Conservation (phyloP, 2,888 invertebrate species). For the Oscheius sp. region DNA sequence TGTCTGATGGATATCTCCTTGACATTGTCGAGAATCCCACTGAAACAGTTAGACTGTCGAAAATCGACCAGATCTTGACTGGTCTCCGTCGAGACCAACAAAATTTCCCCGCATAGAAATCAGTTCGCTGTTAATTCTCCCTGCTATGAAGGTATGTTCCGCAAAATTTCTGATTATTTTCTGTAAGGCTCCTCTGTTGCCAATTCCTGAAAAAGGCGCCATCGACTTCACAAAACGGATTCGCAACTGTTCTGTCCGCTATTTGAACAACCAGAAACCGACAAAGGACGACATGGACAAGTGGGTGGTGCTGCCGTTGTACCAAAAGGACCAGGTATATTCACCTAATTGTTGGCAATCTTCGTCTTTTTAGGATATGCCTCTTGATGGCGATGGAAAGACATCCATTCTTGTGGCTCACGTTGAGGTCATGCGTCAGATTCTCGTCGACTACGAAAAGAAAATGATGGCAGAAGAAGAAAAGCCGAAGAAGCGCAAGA, state of each 20-base stretch:
- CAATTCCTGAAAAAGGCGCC: conserved; percentile 17
- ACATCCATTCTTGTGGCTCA: conserved; percentile 23
- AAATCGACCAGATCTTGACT: no score
- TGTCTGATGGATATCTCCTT: no score
- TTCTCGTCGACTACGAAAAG: conserved; percentile 9
- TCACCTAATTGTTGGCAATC: neutral
- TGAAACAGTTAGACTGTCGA: no score
- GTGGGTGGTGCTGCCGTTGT: conserved; percentile 28
- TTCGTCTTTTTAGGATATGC: conserved; percentile 18
- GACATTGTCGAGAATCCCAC: no score
- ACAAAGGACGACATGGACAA: conserved; percentile 20
- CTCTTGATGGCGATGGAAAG: conserved; percentile 31
- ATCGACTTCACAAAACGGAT: conserved; percentile 30
- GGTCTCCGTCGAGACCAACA: no score
- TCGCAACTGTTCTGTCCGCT: conserved; percentile 20
- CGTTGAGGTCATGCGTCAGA: conserved; percentile 1
- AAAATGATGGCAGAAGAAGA: conserved; percentile 7
- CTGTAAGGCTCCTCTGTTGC: conserved; percentile 17
- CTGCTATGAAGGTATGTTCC: no score
- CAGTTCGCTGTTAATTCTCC: no score
- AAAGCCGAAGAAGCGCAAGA: conserved; percentile 3
- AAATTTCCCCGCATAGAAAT: no score
- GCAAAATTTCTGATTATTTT: neutral
- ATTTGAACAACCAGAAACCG: conserved; percentile 21
- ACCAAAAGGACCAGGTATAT: conserved; percentile 24